Evolutionary conservation across 2,113 vertebrate species (phyloP).

Genomic region (Otus sunia): DNA sequence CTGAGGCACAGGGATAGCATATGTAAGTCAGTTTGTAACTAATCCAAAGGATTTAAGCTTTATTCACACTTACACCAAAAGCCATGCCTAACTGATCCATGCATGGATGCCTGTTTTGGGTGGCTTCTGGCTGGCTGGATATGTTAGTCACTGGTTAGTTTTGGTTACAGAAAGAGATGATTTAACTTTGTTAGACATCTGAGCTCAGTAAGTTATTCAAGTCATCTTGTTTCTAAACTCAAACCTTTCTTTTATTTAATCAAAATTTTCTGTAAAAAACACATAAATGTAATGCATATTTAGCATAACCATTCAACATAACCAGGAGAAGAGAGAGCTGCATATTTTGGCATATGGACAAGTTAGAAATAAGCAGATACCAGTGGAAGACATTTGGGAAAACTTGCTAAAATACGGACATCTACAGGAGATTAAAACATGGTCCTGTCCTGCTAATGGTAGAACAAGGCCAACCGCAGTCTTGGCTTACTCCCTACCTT

Average conservation of each 20-base stretch:
- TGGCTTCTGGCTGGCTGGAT: background rate
- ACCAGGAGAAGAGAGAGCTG: background rate
- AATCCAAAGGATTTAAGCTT: background rate
- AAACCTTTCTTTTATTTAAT: background rate
- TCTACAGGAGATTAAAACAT: background rate
- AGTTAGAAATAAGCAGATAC: background rate
- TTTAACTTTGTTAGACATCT: background rate
- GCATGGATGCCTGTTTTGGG: rapidly evolving
- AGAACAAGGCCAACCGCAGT: background rate
- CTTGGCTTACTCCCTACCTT: background rate
- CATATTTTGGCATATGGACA: background rate
- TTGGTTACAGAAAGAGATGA: background rate
- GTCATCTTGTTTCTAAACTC: background rate
- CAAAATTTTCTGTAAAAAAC: background rate
- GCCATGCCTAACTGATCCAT: background rate
- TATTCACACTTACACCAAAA: background rate
- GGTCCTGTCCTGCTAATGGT: background rate
- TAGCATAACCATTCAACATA: background rate
- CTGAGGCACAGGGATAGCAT: background rate
- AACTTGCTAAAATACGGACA: background rate
- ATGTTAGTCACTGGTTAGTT: background rate
- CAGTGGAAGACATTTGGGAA: background rate
- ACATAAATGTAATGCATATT: background rate
- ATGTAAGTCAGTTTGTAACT: background rate
- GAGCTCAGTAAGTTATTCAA: background rate